Evolutionary conservation across 2,113 vertebrate species (phyloP), one percentile per base, ranked within the genome.

Genomic region (Motacilla tschutschensis): DNA sequence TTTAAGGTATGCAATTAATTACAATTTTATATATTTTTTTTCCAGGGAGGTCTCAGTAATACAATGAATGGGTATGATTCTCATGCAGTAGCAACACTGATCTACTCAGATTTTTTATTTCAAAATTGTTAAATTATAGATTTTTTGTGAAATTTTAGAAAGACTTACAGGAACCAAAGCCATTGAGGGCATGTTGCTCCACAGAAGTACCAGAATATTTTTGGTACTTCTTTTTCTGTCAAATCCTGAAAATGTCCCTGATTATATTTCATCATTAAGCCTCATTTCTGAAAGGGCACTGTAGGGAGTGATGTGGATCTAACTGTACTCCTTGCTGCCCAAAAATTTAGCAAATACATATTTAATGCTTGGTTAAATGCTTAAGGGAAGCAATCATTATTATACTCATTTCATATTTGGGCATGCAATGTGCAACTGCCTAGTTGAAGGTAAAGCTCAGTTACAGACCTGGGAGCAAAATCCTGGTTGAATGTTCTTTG

Each of bases 1-100:
- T 95, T 94, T 94, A 82, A 51, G 77, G 20, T 64, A 54, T 60
- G 36, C 16, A 81, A 89, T 88, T 93, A 67, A 89, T 94, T 83
- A 74, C 22, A 16, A 67, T 93, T 86, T 87, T 74, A 38, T 74
- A 38, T 33, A 38, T 25, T 16, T 73, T 94, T 36, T 78, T 73
- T 43, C 59, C 28, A 81, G 16, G 9, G 20, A 60, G 1, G 2
- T 78, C 40, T 95, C 11, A 36, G 16, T n/a, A 79, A 65, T 44
- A 89, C 80, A 78, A 85, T 41, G 10, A 80, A 9, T 15, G 8
- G 21, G 2, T 22, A 36, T n/a, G 2, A 79, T 90, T 88, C 28
- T 74, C 10, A 44, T 77, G 12, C 9, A 79, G 51, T 7, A 83
- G 21, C 9, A 89, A 63, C 13, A 59, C 20, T 85, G n/a, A 83